Percentiles rank a stretch among this genome's conserved stretches.
phyloP scores from a whole-genome alignment of 2,113 vertebrate species.

The Ariopsis seemanni region DNA sequence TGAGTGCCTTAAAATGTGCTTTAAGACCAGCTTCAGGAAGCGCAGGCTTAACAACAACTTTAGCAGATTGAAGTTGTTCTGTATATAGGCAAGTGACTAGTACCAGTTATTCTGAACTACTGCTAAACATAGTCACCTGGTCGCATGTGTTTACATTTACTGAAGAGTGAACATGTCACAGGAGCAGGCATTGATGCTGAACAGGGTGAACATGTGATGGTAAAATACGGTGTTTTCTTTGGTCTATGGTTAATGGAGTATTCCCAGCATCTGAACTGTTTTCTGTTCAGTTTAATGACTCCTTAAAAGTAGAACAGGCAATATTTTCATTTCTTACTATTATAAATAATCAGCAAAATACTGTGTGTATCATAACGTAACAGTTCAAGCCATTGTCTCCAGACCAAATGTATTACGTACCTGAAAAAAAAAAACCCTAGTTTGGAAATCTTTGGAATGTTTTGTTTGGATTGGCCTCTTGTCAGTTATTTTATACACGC shows the following conservation, averaged over 20 bases:
- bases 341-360: neutral
- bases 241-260: neutral
- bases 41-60: neutral
- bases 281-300: neutral
- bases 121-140: neutral
- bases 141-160: neutral
- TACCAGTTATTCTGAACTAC: neutral
- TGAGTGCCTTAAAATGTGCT: neutral
- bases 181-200: neutral
- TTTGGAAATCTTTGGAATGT: neutral
- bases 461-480: neutral
- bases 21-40: neutral
- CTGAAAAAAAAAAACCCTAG: too few relatives aligned
- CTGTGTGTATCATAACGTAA: neutral
- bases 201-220: neutral
- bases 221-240: neutral
- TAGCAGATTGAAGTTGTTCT: neutral
- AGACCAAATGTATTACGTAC: too few relatives aligned
- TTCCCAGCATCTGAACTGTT: neutral
- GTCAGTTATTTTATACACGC: neutral
- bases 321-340: neutral
- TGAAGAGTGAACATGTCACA: neutral
- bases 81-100: neutral
- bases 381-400: neutral
- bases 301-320: neutral